A percentile compares a stretch with the other conserved stretches of the same genome.
These are phyloP conservation scores for Actinia equina DNA, from an alignment of 64 coral and sea anemone genomes.

Conservation along the genomic window DNA sequence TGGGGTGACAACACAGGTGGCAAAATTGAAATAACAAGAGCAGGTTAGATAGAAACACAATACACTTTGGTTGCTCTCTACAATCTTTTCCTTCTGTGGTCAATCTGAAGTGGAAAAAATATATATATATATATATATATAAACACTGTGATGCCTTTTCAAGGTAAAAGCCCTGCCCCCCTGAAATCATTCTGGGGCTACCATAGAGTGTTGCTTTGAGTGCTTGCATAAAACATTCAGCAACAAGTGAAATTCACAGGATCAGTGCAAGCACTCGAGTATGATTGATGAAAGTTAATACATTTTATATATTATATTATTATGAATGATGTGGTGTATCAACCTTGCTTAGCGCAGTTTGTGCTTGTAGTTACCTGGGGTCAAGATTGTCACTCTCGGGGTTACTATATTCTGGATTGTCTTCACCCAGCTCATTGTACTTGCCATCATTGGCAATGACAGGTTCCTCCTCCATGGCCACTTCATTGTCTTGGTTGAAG, in stretches of 20 bases:
- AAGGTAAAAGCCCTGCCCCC: neutral
- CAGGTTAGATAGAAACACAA: conserved; percentile 43
- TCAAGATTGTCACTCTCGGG: neutral
- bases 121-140: neutral
- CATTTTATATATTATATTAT: no score
- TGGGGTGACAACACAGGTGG: no score
- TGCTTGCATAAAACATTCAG: no score
- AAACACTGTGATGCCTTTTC: neutral
- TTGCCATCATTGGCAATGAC: neutral
- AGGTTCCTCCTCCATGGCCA: neutral
- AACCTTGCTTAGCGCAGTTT: no score
- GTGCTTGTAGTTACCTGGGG: neutral
- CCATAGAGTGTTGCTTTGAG: no score
- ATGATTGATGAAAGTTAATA: no score
- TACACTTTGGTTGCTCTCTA: conserved; percentile 44
- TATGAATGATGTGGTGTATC: no score
- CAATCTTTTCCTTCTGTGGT: conserved; percentile 14
- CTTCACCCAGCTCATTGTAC: neutral
- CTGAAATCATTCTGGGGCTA: no score
- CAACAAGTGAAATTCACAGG: no score
- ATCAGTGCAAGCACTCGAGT: no score
- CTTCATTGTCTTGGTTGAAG: neutral
- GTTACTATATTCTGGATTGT: neutral
- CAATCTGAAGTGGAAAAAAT: neutral
- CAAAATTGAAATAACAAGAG: neutral